These are phyloP conservation scores for Knipowitschia caucasica DNA, from an alignment of 2,797 vertebrate species.

Conservation along the genomic window DNA sequence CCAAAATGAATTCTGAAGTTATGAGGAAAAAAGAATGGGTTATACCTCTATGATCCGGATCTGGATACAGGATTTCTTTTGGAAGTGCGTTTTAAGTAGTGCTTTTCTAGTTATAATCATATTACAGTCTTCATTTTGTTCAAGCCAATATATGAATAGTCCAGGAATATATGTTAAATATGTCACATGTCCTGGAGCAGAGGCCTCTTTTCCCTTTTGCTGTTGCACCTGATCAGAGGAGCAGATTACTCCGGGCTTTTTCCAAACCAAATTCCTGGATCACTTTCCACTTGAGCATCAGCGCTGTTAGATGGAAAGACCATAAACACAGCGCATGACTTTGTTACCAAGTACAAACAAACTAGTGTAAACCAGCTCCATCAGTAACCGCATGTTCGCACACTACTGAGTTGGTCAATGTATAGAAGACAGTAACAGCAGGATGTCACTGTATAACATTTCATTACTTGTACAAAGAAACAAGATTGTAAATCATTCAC, in stretches of 20 bases:
- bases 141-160: too few relatives aligned
- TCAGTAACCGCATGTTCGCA: slow-evolving; percentile 64
- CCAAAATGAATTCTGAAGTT: too few relatives aligned
- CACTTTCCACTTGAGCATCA: slow-evolving; percentile 69
- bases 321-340: slow-evolving; percentile 66
- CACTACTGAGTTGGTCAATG: slow-evolving; percentile 25
- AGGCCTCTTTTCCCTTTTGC: slow-evolving; percentile 42
- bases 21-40: too few relatives aligned
- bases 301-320: slow-evolving; percentile 71
- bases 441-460: too few relatives aligned
- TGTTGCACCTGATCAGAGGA: slow-evolving; percentile 61
- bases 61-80: too few relatives aligned
- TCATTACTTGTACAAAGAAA: too few relatives aligned
- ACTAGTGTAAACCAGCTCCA: slow-evolving; percentile 56
- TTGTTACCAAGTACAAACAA: slow-evolving; percentile 64
- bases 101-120: too few relatives aligned
- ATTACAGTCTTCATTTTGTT: too few relatives aligned
- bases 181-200: slow-evolving; percentile 28
- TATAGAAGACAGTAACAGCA: slow-evolving; percentile 26
- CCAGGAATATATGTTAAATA: background rate
- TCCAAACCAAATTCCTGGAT: slow-evolving; percentile 66
- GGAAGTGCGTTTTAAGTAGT: too few relatives aligned
- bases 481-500: too few relatives aligned
- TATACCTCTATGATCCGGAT: too few relatives aligned
- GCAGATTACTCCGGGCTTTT: slow-evolving; percentile 58